A percentile compares a stretch with the other conserved stretches of the same genome.
phyloP scores from a whole-genome alignment of 2,797 vertebrate species.

The Takifugu ocellatus region DNA sequence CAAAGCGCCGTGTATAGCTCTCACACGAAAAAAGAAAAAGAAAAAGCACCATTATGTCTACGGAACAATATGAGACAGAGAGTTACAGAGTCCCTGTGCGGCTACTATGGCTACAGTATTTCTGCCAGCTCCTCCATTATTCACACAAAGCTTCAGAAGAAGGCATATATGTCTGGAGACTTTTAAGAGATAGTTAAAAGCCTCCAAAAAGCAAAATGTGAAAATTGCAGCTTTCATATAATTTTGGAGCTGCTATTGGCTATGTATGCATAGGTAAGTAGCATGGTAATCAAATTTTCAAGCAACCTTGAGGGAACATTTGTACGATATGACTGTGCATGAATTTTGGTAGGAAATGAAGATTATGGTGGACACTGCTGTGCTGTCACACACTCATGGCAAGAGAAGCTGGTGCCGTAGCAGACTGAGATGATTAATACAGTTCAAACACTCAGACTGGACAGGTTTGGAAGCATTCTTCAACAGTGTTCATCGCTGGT shows the following conservation, averaged over 20 bases:
- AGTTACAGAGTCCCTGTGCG: constrained; percentile 6
- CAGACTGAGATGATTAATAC: neutral
- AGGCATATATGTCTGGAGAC: neutral
- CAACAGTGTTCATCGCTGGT: neutral
- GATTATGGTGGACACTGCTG: too few species aligned
- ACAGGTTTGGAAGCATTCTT: neutral
- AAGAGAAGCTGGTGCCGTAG: neutral
- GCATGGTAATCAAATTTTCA: too few species aligned
- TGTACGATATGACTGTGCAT: too few species aligned
- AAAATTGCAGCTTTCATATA: neutral
- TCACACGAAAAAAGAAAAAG: constrained; percentile 6
- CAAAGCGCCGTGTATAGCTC: constrained; percentile 23
- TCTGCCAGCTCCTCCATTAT: constrained; percentile 5
- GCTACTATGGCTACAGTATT: neutral
- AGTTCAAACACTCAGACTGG: neutral
- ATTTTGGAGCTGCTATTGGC: neutral
- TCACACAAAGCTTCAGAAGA: constrained; percentile 7
- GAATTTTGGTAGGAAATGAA: too few species aligned
- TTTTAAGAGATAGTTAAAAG: constrained; percentile 2
- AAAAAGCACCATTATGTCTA: constrained; percentile 5
- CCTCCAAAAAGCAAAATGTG: neutral
- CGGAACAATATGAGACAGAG: constrained; percentile 4
- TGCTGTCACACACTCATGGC: too few species aligned
- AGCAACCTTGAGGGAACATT: too few species aligned
- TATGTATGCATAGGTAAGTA: too few species aligned